Evolutionary conservation across 2,888 invertebrate genomes (phyloP).

Genomic region (Ophion ellenae): DNA sequence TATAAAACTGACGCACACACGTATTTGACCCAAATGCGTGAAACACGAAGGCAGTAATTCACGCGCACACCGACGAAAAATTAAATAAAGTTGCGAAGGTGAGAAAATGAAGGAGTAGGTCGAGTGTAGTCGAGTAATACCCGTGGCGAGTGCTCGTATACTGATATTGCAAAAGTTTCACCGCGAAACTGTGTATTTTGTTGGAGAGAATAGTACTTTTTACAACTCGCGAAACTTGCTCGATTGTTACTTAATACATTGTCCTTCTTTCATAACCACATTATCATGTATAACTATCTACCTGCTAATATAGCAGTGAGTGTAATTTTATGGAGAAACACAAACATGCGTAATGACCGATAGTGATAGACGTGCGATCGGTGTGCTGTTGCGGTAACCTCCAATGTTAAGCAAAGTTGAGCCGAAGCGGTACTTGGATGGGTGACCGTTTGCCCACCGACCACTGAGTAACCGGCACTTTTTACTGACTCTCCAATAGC

Average conservation of each 20-base stretch:
- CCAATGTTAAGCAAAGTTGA: no score
- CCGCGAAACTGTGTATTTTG: neutral
- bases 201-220: neutral
- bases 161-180: slow-evolving; percentile 1
- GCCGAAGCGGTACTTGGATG: no score
- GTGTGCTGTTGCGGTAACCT: no score
- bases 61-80: slow-evolving; percentile 22
- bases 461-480: no score
- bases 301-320: neutral
- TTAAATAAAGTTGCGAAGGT: slow-evolving; percentile 7
- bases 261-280: slow-evolving; percentile 31
- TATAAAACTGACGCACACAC: neutral
- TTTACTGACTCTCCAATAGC: no score
- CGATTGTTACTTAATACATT: slow-evolving; percentile 31
- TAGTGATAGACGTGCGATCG: neutral
- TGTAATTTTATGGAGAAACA: neutral
- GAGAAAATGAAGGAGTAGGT: slow-evolving; percentile 21
- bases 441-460: no score
- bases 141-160: neutral
- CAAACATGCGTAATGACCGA: neutral
- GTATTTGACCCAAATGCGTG: slow-evolving; percentile 18
- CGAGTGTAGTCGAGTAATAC: neutral
- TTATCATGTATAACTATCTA: neutral
- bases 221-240: slow-evolving; percentile 33
- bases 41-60: slow-evolving; percentile 6